Percentiles rank a stretch among this genome's conserved stretches.
phyloP scores from a whole-genome alignment of 92 coral and sea anemone genomes.

The Scolanthus callimorphus region DNA sequence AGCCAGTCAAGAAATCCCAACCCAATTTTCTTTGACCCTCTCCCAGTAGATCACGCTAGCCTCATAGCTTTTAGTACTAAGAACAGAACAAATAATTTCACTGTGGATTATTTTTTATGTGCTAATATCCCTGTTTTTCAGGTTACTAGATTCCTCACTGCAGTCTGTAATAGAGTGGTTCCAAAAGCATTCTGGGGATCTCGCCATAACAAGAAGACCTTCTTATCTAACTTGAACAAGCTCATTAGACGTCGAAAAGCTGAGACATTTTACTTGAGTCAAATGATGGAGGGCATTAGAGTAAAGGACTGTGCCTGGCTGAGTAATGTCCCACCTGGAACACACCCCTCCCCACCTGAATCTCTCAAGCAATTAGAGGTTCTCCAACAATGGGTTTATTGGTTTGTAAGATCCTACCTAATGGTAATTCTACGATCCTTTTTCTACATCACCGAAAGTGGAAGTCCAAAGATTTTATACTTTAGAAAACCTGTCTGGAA shows the following conservation, averaged over 20 bases:
- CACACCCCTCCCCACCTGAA: constrained; percentile 27
- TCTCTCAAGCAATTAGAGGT: constrained; percentile 48
- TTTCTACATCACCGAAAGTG: constrained; percentile 77
- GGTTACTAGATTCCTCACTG: constrained; percentile 50
- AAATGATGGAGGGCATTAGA: constrained; percentile 59
- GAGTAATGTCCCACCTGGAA: background rate
- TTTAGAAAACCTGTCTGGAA: constrained; percentile 78
- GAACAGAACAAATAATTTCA: no score
- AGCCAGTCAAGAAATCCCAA: no score
- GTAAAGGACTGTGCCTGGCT: constrained; percentile 57
- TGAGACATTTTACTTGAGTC: constrained; percentile 62
- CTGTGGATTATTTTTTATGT: no score
- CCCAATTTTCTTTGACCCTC: no score
- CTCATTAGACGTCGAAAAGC: constrained; percentile 46
- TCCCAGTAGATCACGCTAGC: no score
- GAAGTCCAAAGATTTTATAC: constrained; percentile 45
- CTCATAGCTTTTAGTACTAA: no score
- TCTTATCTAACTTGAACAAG: constrained; percentile 45
- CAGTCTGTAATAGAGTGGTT: constrained; percentile 66
- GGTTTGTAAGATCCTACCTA: constrained; percentile 65
- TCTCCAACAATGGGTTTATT: constrained; percentile 59
- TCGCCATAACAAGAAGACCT: constrained; percentile 42
- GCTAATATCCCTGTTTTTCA: no score
- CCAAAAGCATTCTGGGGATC: constrained; percentile 82
- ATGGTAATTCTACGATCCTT: constrained; percentile 58